These are phyloP conservation scores for Ctenicera cuprea DNA, from an alignment of 2,888 invertebrate genomes.

Conservation along the genomic window DNA sequence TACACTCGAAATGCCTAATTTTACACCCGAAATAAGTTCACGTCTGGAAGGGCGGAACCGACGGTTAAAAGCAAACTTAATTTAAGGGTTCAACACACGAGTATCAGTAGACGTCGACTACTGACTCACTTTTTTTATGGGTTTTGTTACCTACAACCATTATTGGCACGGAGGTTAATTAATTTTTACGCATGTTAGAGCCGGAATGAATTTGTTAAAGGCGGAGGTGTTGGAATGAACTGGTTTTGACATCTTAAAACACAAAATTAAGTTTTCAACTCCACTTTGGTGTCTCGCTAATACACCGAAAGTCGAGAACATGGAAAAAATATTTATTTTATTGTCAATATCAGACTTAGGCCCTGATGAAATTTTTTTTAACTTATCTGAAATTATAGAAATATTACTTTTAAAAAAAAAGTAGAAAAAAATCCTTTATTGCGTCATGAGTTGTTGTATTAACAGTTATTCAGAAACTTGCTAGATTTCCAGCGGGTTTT, in stretches of 20 bases:
- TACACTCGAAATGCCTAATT: slow-evolving; percentile 43
- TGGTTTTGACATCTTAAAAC: slow-evolving; percentile 2
- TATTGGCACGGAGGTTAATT: slow-evolving; percentile 20
- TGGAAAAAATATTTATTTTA: no score
- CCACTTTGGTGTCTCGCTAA: no score
- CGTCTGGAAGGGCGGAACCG: slow-evolving; percentile 42
- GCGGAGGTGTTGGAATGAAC: slow-evolving; percentile 4
- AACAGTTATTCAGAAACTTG: no score
- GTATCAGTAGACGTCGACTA: slow-evolving; percentile 27
- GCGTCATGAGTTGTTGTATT: no score
- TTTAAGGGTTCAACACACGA: slow-evolving; percentile 38
- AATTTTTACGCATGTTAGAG: slow-evolving; percentile 20
- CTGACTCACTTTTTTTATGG: slow-evolving; percentile 35
- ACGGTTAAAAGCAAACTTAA: slow-evolving; percentile 12
- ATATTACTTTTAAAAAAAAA: no score
- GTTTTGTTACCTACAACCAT: background rate
- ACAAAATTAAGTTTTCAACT: background rate
- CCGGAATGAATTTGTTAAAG: slow-evolving; percentile 17
- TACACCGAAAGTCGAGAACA: no score
- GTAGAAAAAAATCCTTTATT: no score
- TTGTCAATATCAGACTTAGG: no score
- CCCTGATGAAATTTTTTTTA: no score
- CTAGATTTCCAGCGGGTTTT: no score
- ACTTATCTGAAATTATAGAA: no score
- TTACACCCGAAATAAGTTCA: slow-evolving; percentile 38